These are phyloP conservation scores for Drosophila ironensis DNA, from an alignment of 1,140 invertebrate genomes.

Conservation along the genomic window DNA sequence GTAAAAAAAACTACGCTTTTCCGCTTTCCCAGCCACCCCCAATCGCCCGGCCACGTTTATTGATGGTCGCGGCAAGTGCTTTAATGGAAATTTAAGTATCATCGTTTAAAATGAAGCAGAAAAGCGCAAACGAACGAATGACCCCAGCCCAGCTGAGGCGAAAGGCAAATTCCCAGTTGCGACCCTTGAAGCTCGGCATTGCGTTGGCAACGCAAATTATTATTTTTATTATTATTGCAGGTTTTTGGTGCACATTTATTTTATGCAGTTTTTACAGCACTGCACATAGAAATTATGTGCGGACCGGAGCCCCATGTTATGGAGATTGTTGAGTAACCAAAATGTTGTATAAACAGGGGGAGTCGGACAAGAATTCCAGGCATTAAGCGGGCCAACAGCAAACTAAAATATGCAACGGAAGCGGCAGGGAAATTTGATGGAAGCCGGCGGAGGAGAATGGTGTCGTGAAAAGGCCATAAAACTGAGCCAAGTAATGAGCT, in stretches of 20 bases:
- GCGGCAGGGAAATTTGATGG: slow-evolving; percentile 45
- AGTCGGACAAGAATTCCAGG: slow-evolving; percentile 16
- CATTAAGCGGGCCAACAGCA: slow-evolving; percentile 44
- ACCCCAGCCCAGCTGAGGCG: slow-evolving; percentile 1
- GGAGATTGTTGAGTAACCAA: slow-evolving; percentile 39
- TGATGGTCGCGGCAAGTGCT: slow-evolving; percentile 74
- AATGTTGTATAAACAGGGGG: not conserved
- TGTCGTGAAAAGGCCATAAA: slow-evolving; percentile 67
- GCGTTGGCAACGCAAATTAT: slow-evolving; percentile 68
- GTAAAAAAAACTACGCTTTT: slow-evolving; percentile 48
- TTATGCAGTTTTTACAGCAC: slow-evolving; percentile 65
- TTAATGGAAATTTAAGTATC: slow-evolving; percentile 81
- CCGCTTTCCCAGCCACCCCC: not conserved
- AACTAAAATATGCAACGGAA: slow-evolving; percentile 69
- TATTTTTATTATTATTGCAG: slow-evolving; percentile 65
- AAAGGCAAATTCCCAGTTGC: slow-evolving; percentile 8
- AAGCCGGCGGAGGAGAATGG: slow-evolving; percentile 11
- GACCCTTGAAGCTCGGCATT: slow-evolving; percentile 60
- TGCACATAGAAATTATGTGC: slow-evolving; percentile 65
- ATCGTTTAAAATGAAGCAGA: slow-evolving; percentile 77
- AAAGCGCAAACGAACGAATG: slow-evolving; percentile 51
- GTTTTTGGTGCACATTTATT: slow-evolving; percentile 67
- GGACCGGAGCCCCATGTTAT: slow-evolving; percentile 19
- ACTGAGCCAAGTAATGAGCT: slow-evolving; percentile 50
- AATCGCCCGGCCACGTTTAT: slow-evolving; percentile 53